Base-by-base conservation (phyloP, 2,888 invertebrate genomes). In the Eutolmus rufibarbis region DNA sequence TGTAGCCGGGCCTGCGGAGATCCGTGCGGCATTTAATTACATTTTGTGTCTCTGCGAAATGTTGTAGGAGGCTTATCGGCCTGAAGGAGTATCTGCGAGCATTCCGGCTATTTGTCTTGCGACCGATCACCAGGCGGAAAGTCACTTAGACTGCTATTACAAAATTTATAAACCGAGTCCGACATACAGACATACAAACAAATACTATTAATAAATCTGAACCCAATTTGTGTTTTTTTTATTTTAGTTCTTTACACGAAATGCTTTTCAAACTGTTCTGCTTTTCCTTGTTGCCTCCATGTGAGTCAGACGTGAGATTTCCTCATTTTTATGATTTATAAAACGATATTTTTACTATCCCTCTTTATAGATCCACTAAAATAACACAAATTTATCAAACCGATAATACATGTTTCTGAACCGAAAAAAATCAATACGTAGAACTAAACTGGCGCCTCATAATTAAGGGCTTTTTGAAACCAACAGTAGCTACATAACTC, bases 1-100 rank as follows among this genome's bases (percentile, higher is more conserved):
- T 81, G 28, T 19, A 31, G 34, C 46, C 28, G 23, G 16, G 16
- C 81, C 31, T 23, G 28, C 46, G 23, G 34, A 51, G 46, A 51
- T 81, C 56, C 56, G 81, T 51, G 51, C 8, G n/a, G n/a, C 56
- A 81, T 51, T 81, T 81, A 81, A 81, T 81, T 81, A 56, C 81
- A 31, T 56, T 51, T 81, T 81, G 81, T 81, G 81, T 81, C 81
- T 81, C 56, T 51, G 81, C 28, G 23, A 43, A 51, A 28, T 81
- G 34, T 14, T 51, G 51, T 56, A 81, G 51, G 34, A 51, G 76
- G 66, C 66, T 66, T 66, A 66, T 66, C 66, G 12, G 66, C 28
- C 66, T 66, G 2, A 23, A 66, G 66, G 12, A 66, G 12, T 28
- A 46, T 46, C 14, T 46, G 16, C 14, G 16, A 46, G 43, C 14